A percentile compares a stretch with the other conserved stretches of the same genome.
Evolutionary conservation across 2,113 vertebrate genomes (phyloP).

Genomic region (Antigone vipio): DNA sequence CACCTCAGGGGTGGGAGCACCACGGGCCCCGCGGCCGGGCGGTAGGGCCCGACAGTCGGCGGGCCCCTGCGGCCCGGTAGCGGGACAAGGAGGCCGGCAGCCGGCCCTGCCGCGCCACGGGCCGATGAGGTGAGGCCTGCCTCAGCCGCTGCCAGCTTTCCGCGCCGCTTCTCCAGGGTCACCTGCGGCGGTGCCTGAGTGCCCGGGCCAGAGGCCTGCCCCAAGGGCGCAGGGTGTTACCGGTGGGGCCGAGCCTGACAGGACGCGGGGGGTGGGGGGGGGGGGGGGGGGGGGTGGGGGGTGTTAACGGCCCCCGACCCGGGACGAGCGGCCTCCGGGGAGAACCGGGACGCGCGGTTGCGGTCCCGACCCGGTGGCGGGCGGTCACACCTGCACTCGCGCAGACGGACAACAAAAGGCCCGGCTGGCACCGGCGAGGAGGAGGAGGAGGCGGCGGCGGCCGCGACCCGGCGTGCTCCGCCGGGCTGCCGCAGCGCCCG

Average conservation of each 20-base stretch:
- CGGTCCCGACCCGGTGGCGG: background rate
- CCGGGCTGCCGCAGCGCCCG: background rate
- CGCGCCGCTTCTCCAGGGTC: background rate
- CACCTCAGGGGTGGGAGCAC: background rate
- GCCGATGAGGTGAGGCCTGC: background rate
- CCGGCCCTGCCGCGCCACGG: background rate
- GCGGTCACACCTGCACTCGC: background rate
- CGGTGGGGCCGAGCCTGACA: too few relatives aligned
- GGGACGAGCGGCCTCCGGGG: background rate
- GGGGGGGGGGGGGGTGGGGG: too few relatives aligned
- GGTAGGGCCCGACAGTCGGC: background rate
- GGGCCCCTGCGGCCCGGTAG: too few relatives aligned
- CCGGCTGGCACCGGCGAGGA: background rate
- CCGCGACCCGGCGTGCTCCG: background rate
- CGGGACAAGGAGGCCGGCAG: too few relatives aligned
- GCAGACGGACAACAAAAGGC: background rate
- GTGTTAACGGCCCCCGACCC: background rate
- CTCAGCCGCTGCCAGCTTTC: background rate
- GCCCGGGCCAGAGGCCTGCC: too few relatives aligned
- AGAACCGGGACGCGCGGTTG: background rate
- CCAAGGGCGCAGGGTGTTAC: background rate
- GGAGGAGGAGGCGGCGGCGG: background rate
- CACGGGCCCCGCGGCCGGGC: too few relatives aligned
- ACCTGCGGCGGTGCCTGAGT: background rate
- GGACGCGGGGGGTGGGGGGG: too few relatives aligned